Percentiles rank a stretch among this genome's conserved stretches.
Evolutionary conservation across 2,113 vertebrate genomes (phyloP).

Genomic region (Emberiza fucata): DNA sequence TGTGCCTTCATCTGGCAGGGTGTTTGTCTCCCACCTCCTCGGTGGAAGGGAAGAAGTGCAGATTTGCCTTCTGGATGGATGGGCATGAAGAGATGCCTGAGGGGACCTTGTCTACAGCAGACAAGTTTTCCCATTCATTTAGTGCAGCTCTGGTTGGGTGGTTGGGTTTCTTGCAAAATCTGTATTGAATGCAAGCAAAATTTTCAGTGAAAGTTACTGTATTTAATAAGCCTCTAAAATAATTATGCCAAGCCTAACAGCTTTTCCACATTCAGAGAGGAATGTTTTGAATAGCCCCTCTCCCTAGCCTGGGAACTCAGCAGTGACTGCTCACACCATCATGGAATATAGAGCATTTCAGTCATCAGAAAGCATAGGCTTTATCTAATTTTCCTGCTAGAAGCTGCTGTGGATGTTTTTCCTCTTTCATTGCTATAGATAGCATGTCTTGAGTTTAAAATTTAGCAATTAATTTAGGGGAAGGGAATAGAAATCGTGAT

Average conservation of each 20-base stretch:
- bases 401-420: background rate
- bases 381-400: background rate
- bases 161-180: background rate
- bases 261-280: background rate
- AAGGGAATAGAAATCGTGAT: background rate
- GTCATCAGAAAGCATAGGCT: background rate
- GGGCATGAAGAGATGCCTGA: background rate
- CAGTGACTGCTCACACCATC: background rate
- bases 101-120: background rate
- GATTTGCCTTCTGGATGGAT: background rate
- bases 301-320: background rate
- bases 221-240: background rate
- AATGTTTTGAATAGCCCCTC: background rate
- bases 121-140: background rate
- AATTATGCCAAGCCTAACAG: background rate
- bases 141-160: background rate
- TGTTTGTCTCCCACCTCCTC: background rate
- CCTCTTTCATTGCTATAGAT: background rate
- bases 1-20: background rate
- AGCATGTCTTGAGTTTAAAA: background rate
- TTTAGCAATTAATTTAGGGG: background rate
- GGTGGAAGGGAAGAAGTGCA: background rate
- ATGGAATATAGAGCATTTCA: background rate
- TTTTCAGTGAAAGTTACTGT: background rate
- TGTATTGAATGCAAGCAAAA: background rate